Evolutionary conservation across 1,140 invertebrate species (phyloP), one percentile per base, ranked within the genome.

Genomic region (Polypedilum pembai): DNA sequence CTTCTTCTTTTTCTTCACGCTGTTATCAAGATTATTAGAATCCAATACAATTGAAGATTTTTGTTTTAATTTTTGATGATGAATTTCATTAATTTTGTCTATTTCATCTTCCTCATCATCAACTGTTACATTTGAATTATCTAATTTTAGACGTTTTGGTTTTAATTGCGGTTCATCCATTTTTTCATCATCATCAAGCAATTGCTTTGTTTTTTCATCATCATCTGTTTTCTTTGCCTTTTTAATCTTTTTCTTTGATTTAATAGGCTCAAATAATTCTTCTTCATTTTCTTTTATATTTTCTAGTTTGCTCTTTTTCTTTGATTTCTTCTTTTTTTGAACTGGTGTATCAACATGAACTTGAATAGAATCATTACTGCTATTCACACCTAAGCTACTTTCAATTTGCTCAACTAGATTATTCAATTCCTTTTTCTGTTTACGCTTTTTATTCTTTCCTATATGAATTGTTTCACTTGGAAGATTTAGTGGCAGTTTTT

Each of bases 31-130:
- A 56, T 56, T 56, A 4, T 12, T 15, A 56, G 12, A 4, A 15
- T n/a, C 3, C 12, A 56, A 15, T 12, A n/a, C 12, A 15, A 4
- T 15, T 12, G 45, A 12, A 8, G 8, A 10, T 15, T 56, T 56
- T 56, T n/a, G 10, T 56, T n/a, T 56, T 12, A 56, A 15, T n/a
- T 56, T 56, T 15, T n/a, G 12, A n/a, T 56, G 45, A 56, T 56
- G 45, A n/a, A 56, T 56, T 15, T 56, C 45, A 56, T 56, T 56
- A 56, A 56, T 56, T 56, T 56, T 56, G 15, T 56, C 45, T n/a
- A 56, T 56, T 15, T 56, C 45, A 12, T 56, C 45, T n/a, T 56
- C 41, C 15, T 8, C 12, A 15, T n/a, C 12, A n/a, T 0, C 3
- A 15, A 3, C n/a, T 56, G 45, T 12, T 56, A 15, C 45, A n/a